These are phyloP conservation scores for Pseudococcus viburni DNA, from an alignment of 2,888 invertebrate genomes.

Conservation along the genomic window DNA sequence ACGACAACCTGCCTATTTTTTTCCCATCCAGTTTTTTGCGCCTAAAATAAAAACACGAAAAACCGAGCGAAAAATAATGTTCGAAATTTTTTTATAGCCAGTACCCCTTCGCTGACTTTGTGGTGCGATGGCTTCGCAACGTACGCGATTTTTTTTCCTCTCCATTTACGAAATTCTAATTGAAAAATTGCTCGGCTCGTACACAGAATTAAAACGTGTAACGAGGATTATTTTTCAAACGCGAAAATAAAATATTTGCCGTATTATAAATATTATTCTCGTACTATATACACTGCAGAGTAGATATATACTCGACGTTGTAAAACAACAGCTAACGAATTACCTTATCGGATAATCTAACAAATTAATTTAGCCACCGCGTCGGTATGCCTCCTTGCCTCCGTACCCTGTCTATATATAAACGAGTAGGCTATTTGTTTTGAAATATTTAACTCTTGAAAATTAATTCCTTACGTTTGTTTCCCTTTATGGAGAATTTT, in stretches of 20 bases:
- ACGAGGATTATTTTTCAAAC: slow-evolving; percentile 29
- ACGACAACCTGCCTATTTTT: too few species aligned
- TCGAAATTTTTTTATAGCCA: background rate
- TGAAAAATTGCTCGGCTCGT: slow-evolving; percentile 21
- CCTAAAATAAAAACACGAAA: background rate
- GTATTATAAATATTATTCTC: background rate
- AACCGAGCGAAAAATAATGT: background rate
- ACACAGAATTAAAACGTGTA: slow-evolving; percentile 16
- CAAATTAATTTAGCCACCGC: slow-evolving; percentile 30
- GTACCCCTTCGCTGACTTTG: too few species aligned
- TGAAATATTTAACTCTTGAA: slow-evolving; percentile 42
- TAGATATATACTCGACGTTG: background rate
- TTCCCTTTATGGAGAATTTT: background rate
- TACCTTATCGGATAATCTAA: slow-evolving; percentile 44
- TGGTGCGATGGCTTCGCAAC: too few species aligned
- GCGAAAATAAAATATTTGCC: slow-evolving; percentile 32
- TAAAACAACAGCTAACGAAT: background rate
- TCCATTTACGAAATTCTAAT: slow-evolving; percentile 37
- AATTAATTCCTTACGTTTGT: slow-evolving; percentile 45
- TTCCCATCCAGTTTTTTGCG: too few species aligned
- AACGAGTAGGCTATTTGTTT: slow-evolving; percentile 31
- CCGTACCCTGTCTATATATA: background rate
- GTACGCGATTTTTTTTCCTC: background rate
- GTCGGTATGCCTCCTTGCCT: too few species aligned
- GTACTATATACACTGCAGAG: background rate